Conservation (phyloP, 92 coral and sea anemone genomes). For the Parazoanthus atlanticus region DNA sequence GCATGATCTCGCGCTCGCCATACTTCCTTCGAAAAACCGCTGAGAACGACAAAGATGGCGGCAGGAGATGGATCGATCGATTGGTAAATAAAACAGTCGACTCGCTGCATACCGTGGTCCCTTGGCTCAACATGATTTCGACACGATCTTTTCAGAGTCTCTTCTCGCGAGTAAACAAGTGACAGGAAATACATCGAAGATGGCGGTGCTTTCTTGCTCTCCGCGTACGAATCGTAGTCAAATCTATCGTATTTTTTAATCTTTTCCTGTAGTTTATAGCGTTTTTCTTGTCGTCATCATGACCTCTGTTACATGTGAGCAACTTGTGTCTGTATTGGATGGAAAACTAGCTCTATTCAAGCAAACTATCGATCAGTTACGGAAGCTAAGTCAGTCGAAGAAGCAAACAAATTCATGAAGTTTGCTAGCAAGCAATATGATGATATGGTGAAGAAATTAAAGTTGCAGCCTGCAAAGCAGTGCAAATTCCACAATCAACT, state of each 20-base stretch:
- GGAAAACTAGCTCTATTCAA: background rate
- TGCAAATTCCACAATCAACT: too few relatives aligned
- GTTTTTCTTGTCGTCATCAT: background rate
- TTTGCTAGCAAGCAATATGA: background rate
- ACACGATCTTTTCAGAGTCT: too few relatives aligned
- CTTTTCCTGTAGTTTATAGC: background rate
- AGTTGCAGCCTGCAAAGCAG: background rate
- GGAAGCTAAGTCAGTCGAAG: background rate
- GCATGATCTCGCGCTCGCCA: too few relatives aligned
- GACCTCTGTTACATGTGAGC: slow-evolving; percentile 7
- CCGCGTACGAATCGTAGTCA: too few relatives aligned
- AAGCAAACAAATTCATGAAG: background rate
- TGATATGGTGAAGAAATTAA: background rate
- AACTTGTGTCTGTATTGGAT: slow-evolving; percentile 33
- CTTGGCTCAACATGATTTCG: too few relatives aligned
- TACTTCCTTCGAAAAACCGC: too few relatives aligned
- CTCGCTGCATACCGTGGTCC: too few relatives aligned
- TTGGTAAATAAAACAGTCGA: too few relatives aligned
- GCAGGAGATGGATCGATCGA: too few relatives aligned
- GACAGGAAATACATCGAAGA: background rate
- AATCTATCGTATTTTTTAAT: background rate
- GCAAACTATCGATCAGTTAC: background rate
- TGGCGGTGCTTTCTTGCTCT: background rate
- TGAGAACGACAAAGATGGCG: too few relatives aligned
- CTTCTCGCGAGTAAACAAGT: too few relatives aligned